Evolutionary conservation across 2,888 invertebrate genomes (phyloP).

Genomic region (Caenorhabditis virilis): DNA sequence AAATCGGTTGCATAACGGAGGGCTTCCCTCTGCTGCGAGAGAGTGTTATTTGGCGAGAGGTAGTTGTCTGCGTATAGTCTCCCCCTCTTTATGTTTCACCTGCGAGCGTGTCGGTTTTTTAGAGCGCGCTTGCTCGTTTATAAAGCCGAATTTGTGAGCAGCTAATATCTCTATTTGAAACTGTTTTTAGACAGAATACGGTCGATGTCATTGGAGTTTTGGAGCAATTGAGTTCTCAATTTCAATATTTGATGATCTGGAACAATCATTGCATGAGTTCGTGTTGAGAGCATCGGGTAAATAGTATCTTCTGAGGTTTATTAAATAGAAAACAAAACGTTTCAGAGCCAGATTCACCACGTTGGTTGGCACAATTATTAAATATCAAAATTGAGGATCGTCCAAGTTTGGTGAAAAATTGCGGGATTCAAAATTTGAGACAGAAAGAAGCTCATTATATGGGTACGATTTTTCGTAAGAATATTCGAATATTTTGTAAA

Average conservation of each 20-base stretch:
- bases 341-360: conserved; percentile 24
- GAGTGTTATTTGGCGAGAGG: too few species aligned
- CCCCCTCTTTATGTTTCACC: too few species aligned
- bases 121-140: too few species aligned
- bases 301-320: too few species aligned
- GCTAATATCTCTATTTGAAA: too few species aligned
- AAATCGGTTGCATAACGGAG: too few species aligned
- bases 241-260: conserved; percentile 52
- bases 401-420: conserved; percentile 11
- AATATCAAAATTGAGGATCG: conserved; percentile 25
- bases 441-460: conserved; percentile 25
- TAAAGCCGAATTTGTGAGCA: too few species aligned
- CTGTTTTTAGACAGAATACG: conserved; percentile 44
- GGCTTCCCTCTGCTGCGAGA: too few species aligned
- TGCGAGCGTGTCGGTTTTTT: too few species aligned
- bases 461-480: conserved; percentile 1
- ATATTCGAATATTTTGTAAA: neutral
- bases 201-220: conserved; percentile 46
- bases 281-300: conserved; percentile 24
- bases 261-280: conserved; percentile 37
- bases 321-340: too few species aligned
- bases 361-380: conserved; percentile 20
- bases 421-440: conserved; percentile 9
- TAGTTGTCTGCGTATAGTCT: too few species aligned
- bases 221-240: conserved; percentile 51